Evolutionary conservation across 2,888 invertebrate species (phyloP).

Genomic region (Platycheirus albimanus): DNA sequence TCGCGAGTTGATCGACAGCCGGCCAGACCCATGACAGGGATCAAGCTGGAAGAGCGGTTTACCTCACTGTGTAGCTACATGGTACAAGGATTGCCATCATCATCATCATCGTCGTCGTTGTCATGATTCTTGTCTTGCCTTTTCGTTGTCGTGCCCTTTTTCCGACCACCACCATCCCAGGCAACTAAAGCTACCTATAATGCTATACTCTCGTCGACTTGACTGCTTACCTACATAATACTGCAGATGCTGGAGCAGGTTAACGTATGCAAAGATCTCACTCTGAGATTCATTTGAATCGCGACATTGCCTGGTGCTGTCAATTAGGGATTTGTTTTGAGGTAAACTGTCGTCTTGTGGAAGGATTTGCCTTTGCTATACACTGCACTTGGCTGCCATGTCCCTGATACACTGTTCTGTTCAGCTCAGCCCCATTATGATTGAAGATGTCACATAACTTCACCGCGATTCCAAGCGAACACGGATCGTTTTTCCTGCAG

Average conservation of each 20-base stretch:
- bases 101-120: constrained; percentile 43
- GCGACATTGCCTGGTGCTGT: constrained; percentile 72
- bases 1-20: constrained; percentile 69
- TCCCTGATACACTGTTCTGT: background rate
- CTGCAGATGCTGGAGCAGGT: constrained; percentile 46
- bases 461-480: constrained; percentile 50
- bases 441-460: constrained; percentile 74
- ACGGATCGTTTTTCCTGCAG: constrained; percentile 64
- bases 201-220: too few relatives aligned
- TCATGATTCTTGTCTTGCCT: constrained; percentile 46
- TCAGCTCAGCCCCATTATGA: constrained; percentile 64
- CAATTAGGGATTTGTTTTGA: constrained; percentile 74
- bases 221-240: too few relatives aligned
- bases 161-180: constrained; percentile 45
- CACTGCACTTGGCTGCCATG: background rate
- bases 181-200: too few relatives aligned
- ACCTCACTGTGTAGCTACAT: constrained; percentile 32
- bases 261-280: constrained; percentile 73
- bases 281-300: constrained; percentile 71
- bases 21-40: constrained; percentile 54
- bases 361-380: constrained; percentile 51
- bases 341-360: constrained; percentile 71
- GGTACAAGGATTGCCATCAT: constrained; percentile 39
- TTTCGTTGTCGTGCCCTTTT: constrained; percentile 53
- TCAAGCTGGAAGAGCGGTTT: constrained; percentile 54